Evolutionary conservation across 1,140 invertebrate genomes (phyloP), one percentile per base, ranked within the genome.

Genomic region (Bombus affinis): DNA sequence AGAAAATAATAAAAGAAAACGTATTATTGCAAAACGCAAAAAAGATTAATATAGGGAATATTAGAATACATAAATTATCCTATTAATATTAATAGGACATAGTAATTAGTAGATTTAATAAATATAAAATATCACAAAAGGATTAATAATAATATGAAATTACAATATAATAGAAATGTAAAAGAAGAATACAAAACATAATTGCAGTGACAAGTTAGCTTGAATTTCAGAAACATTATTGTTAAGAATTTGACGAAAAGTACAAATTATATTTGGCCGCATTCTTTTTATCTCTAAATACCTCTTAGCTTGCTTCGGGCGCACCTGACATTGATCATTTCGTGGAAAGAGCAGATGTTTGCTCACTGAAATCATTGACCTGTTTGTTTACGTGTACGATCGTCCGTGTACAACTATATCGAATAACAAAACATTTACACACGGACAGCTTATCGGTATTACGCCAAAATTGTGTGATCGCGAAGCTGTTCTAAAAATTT

Each of bases 271-370:
- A 76, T 39, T 76, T 18, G 13, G 6, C 25, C 18, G 25, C 37
- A 13, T 62, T n/a, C 28, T 62, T 12, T 62, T 62, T 62, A 62
- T 62, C 28, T 62, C 28, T 62, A 12, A 62, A n/a, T 62, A 62
- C 22, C 28, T 18, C 28, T 32, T 22, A n/a, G 32, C 15, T 9
- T 47, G n/a, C 15, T 73, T 42, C 15, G n/a, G 15, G n/a, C 12
- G 44, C 15, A 47, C n/a, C 42, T 73, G 71, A 73, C 39, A 5
- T 15, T 73, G n/a, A 42, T 44, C 37, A 32, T 42, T 44, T n/a
- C 6, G n/a, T 47, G 15, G 13, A 73, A 73, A 9, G 42, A 73
- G 71, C 42, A 73, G 42, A 73, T 73, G 42, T 73, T 72, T 73
- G 42, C 8, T 10, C 42, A n/a, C n/a, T 18, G 42, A 75, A 75